A percentile compares a stretch with the other conserved stretches of the same genome.
These are phyloP conservation scores for Allolobophora icterica DNA, from an alignment of 2,888 invertebrate genomes.

Conservation along the genomic window DNA sequence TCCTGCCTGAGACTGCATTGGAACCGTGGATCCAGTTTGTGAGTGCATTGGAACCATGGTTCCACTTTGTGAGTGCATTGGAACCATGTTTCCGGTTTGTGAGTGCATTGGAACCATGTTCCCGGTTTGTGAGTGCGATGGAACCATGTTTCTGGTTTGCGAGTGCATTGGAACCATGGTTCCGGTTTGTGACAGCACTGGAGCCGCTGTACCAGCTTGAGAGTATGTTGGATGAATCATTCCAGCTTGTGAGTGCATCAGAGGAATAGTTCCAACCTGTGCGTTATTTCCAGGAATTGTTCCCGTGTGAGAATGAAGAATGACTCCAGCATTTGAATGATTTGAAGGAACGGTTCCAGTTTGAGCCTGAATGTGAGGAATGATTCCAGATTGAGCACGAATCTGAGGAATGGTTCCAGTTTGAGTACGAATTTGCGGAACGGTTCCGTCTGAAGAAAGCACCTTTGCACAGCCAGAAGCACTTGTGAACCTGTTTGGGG, in stretches of 20 bases:
- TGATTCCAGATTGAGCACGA: not conserved
- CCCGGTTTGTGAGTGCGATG: not conserved
- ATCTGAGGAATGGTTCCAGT: constrained; percentile 6
- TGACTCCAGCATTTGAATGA: not conserved
- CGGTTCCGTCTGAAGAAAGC: not conserved
- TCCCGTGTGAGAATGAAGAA: not conserved
- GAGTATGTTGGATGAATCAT: not conserved
- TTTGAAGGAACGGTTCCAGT: not conserved
- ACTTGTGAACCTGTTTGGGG: not conserved
- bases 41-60: not conserved
- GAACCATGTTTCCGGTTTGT: not conserved
- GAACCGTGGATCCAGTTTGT: not conserved
- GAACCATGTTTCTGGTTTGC: not conserved
- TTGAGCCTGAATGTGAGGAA: not conserved
- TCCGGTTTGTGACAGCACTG: not conserved
- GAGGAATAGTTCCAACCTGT: not conserved
- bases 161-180: constrained; percentile 8
- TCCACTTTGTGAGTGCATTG: not conserved
- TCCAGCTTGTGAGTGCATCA: not conserved
- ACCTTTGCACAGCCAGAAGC: not conserved
- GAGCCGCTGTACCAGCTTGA: not conserved
- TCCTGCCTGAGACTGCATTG: not conserved
- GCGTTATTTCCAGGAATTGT: not conserved
- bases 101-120: not conserved
- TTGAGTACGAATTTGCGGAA: not conserved